These are phyloP conservation scores for Muscicapa adusta DNA, from an alignment of 2,113 vertebrate species.

Conservation along the genomic window DNA sequence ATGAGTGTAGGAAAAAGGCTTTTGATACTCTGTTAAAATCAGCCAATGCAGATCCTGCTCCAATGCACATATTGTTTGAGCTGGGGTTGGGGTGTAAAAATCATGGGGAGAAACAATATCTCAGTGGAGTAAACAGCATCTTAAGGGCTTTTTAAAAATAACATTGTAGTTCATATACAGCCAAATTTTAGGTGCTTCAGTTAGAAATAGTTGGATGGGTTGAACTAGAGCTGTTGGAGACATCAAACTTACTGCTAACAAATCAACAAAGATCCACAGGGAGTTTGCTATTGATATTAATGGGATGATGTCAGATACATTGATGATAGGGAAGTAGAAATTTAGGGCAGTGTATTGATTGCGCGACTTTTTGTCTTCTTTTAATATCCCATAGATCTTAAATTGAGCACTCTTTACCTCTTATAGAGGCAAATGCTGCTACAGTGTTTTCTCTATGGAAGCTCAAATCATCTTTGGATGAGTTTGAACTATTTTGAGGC, in stretches of 20 bases:
- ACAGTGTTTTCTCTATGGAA: neutral
- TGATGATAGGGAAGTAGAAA: neutral
- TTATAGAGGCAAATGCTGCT: neutral
- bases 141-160: neutral
- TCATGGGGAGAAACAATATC: neutral
- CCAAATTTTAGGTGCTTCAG: neutral
- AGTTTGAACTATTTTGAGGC: neutral
- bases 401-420: fast-evolving
- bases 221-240: neutral
- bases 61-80: neutral
- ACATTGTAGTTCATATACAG: neutral
- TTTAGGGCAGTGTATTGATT: neutral
- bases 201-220: neutral
- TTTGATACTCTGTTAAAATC: constrained; percentile 9
- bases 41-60: neutral
- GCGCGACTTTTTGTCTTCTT: neutral
- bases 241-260: neutral
- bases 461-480: neutral
- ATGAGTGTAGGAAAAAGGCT: neutral
- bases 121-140: neutral
- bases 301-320: neutral
- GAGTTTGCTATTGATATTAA: neutral
- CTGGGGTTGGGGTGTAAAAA: neutral
- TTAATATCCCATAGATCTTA: neutral
- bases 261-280: neutral